phyloP scores from a whole-genome alignment of 2,113 vertebrate species.

The Alexandromys fortis region DNA sequence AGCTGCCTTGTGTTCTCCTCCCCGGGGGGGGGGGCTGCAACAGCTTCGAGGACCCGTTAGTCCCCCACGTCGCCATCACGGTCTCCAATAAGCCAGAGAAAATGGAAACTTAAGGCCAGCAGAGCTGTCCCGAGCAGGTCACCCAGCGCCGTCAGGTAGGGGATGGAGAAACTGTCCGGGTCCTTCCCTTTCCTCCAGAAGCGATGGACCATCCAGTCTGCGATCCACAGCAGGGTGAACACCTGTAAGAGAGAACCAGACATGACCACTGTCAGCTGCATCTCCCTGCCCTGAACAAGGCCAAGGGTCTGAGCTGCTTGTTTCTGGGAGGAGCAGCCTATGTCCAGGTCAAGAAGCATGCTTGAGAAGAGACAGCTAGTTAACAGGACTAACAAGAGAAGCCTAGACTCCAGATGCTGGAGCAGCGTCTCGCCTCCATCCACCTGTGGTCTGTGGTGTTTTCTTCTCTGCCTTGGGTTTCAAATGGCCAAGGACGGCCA shows the following conservation, averaged over 20 bases:
- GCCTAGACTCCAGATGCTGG: not conserved
- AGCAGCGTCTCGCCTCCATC: not conserved
- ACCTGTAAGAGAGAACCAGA: conserved; percentile 87
- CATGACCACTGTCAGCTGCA: not conserved
- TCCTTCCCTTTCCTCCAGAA: conserved; percentile 98
- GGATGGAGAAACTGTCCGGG: conserved; percentile 97
- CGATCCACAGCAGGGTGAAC: conserved; percentile 92
- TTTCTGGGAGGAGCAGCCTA: not conserved
- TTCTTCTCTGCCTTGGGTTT: not conserved
- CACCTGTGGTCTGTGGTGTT: not conserved
- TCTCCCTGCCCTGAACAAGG: fast-evolving
- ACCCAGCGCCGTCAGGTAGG: conserved; percentile 96
- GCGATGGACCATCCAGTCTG: conserved; percentile 98
- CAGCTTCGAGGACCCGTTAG: conserved; percentile 78
- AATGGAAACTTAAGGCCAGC: conserved; percentile 95
- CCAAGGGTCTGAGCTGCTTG: not conserved
- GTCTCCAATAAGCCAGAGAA: conserved; percentile 97
- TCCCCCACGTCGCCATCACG: conserved; percentile 97
- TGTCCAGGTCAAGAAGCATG: not conserved
- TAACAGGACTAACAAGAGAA: not conserved
- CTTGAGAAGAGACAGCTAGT: not conserved
- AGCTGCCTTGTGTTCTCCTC: conserved; percentile 48
- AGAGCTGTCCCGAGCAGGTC: conserved; percentile 97
- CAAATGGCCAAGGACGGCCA: not conserved
- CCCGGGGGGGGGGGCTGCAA: conserved; percentile 27